phyloP scores from a whole-genome alignment of 2,113 vertebrate species.

The Colossoma macropomum region DNA sequence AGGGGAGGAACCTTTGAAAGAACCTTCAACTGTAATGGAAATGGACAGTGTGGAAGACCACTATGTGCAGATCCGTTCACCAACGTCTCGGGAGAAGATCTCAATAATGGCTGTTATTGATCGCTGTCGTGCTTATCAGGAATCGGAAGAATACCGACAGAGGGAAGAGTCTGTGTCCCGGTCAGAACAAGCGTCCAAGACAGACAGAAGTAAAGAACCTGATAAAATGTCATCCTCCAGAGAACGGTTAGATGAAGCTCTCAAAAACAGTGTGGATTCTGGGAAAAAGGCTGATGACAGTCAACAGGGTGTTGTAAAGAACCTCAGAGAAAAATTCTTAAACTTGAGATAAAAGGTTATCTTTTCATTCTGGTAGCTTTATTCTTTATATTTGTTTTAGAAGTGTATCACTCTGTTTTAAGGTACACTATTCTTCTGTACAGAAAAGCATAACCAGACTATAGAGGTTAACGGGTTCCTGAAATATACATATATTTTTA shows the following conservation, averaged over 20 bases:
- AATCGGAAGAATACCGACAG: conserved; percentile 76
- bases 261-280: conserved; percentile 38
- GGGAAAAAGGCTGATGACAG: conserved; percentile 38
- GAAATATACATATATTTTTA: too few relatives aligned
- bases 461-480: not conserved
- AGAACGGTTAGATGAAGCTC: conserved; percentile 34
- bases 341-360: conserved; percentile 69
- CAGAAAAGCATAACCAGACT: too few relatives aligned
- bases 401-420: not conserved
- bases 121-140: conserved; percentile 83
- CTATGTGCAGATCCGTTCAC: conserved; percentile 78
- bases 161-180: conserved; percentile 66
- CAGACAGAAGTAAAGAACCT: conserved; percentile 3
- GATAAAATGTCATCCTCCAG: conserved; percentile 22
- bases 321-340: conserved; percentile 89
- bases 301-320: conserved; percentile 83
- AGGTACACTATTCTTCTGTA: too few relatives aligned
- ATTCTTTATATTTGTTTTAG: not conserved
- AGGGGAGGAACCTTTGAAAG: not conserved
- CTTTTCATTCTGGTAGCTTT: not conserved
- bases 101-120: conserved; percentile 81
- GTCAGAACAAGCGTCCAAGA: not conserved
- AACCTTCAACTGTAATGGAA: not conserved
- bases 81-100: conserved; percentile 83
- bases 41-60: conserved; percentile 51